These are phyloP conservation scores for Diabrotica virgifera DNA, from an alignment of 1,140 invertebrate genomes.

Conservation along the genomic window DNA sequence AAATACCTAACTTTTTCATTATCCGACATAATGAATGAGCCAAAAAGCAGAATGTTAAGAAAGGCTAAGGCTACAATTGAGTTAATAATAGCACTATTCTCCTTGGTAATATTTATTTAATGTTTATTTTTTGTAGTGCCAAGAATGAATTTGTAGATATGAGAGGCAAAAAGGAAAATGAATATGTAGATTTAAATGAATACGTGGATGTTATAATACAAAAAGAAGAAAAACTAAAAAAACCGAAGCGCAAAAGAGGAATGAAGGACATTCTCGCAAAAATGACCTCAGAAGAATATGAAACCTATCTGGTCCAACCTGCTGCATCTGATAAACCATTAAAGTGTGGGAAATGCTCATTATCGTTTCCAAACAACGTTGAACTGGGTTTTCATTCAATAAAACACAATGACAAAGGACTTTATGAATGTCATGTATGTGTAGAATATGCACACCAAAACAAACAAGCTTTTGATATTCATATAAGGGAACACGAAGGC, in stretches of 20 bases:
- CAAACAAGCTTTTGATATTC: constrained; percentile 47
- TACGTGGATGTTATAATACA: no score
- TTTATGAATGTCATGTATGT: constrained; percentile 47
- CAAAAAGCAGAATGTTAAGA: no score
- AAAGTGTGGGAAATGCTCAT: constrained; percentile 39
- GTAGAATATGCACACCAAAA: constrained; percentile 45
- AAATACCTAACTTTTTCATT: no score
- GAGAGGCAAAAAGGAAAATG: no score
- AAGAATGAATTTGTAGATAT: no score
- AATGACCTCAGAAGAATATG: neutral
- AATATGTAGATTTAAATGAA: no score
- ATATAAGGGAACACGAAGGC: constrained; percentile 48
- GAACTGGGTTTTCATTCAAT: constrained; percentile 39
- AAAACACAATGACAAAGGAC: constrained; percentile 40
- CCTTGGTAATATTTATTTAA: no score
- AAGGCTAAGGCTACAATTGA: no score
- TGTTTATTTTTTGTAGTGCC: no score
- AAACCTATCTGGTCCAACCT: neutral
- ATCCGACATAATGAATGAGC: no score
- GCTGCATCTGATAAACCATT: constrained; percentile 44
- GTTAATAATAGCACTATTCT: no score
- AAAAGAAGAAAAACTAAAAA: no score
- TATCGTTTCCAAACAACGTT: constrained; percentile 38
- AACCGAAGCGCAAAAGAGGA: neutral
- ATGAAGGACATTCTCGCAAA: neutral